A percentile compares a stretch with the other conserved stretches of the same genome.
These are phyloP conservation scores for Apamea monoglypha DNA, from an alignment of 2,888 invertebrate genomes.

Conservation along the genomic window DNA sequence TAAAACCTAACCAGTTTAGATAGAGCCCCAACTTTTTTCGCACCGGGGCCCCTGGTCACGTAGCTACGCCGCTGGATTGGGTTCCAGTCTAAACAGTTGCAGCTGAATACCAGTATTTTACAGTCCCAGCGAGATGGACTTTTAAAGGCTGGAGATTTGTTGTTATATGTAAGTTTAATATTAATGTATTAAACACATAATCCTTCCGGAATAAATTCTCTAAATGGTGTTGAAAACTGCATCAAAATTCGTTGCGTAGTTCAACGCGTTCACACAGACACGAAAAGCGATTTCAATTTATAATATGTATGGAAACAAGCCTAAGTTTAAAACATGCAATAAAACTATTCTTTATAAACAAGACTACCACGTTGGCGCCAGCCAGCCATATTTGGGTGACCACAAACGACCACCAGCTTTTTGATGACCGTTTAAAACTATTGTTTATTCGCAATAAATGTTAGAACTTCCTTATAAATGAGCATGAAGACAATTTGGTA, in stretches of 20 bases:
- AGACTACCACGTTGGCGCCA: conserved; percentile 59
- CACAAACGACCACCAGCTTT: conserved; percentile 55
- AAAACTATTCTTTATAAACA: conserved; percentile 56
- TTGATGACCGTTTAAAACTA: conserved; percentile 49
- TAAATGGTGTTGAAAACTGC: neutral
- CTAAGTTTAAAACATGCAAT: conserved; percentile 45
- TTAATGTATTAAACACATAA: too few species aligned
- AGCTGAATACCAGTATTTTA: too few species aligned
- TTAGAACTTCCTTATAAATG: conserved; percentile 51
- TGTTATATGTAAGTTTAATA: too few species aligned
- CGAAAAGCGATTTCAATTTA: neutral
- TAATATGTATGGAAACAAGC: neutral
- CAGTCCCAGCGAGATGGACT: too few species aligned
- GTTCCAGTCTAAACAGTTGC: too few species aligned
- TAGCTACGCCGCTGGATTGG: too few species aligned
- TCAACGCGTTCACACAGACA: too few species aligned
- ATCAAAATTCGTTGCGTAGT: neutral
- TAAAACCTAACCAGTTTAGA: too few species aligned
- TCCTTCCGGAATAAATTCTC: too few species aligned
- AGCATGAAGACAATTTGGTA: conserved; percentile 44
- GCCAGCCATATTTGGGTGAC: conserved; percentile 56
- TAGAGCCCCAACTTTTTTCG: too few species aligned
- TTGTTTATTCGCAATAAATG: conserved; percentile 53
- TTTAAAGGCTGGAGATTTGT: too few species aligned
- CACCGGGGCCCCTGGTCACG: too few species aligned